These are phyloP conservation scores for Drosophila cracens DNA, from an alignment of 2,888 invertebrate genomes.

Conservation along the genomic window DNA sequence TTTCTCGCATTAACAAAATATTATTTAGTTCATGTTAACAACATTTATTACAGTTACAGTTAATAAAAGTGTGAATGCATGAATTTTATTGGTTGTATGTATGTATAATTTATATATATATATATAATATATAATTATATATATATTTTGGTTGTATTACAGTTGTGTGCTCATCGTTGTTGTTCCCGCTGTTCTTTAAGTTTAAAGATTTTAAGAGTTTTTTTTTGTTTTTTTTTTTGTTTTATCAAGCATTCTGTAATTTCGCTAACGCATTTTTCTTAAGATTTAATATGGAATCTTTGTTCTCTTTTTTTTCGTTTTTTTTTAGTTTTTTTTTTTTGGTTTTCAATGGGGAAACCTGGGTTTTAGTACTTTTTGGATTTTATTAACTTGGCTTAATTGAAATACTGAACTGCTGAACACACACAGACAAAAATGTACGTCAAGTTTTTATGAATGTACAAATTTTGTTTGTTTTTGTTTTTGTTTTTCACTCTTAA, in stretches of 20 bases:
- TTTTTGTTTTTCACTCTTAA: constrained; percentile 57
- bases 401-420: constrained; percentile 78
- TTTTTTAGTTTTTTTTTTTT: constrained; percentile 44
- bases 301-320: constrained; percentile 23
- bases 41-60: constrained; percentile 55
- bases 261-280: constrained; percentile 39
- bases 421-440: constrained; percentile 64
- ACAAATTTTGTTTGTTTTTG: constrained; percentile 26
- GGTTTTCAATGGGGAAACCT: constrained; percentile 68
- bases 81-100: constrained; percentile 15
- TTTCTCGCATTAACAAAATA: constrained; percentile 63
- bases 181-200: constrained; percentile 68
- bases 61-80: constrained; percentile 35
- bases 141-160: constrained; percentile 64
- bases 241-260: constrained; percentile 47
- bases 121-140: constrained; percentile 16
- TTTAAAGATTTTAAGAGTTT: constrained; percentile 47
- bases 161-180: constrained; percentile 71
- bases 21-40: constrained; percentile 55
- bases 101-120: constrained; percentile 18
- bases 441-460: constrained; percentile 44
- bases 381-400: constrained; percentile 72
- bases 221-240: constrained; percentile 44
- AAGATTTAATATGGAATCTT: constrained; percentile 22
- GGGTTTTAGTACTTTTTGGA: constrained; percentile 48